Base-by-base conservation (phyloP, 2,888 invertebrate species). In the Coenonympha arcania region DNA sequence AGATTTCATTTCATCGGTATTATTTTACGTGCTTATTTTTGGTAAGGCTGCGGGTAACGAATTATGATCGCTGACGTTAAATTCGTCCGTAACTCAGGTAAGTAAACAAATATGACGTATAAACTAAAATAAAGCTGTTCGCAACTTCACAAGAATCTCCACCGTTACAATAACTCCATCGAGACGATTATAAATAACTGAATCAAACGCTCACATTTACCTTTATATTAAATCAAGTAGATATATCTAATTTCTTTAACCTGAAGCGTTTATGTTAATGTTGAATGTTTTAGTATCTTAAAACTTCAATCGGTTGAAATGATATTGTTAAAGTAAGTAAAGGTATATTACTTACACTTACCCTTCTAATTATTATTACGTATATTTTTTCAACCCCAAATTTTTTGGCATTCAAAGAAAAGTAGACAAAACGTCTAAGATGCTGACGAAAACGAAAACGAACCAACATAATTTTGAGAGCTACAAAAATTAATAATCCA, bases 21-120 rank as follows among this genome's bases (percentile, higher is more conserved):
- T 42, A 22, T 43, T 8, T n/a, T n/a, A n/a, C n/a, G n/a, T n/a
- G n/a, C 28, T 26, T 49, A 46, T 39, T 46, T 42, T 42, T 37
- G 28, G 22, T 39, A 9, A 43, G 13, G 22, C 24, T 49, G 42
- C 42, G 33, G 36, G 26, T 36, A 28, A 36, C 19, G 42, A 48
- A 33, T 48, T 53, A 39, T 30, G 26, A 26, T 39, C 22, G 18
- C 15, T 36, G 45, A 19, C 31, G 16, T 33, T 18, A 19, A 26
- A 15, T 28, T 11, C 19, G 18, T n/a, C 18, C 18, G 26, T 44
- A 33, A 50, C 19, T 24, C 62, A 62, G 54, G 54, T 46, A 62
- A 57, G 59, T 59, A 65, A 64, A 69, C 66, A 65, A 69, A 69
- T 63, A 65, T 68, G 59, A 65, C 13, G 37, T 45, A 47, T 44